Evolutionary conservation across 2,888 invertebrate genomes (phyloP).

Genomic region (Papilio elwesi): DNA sequence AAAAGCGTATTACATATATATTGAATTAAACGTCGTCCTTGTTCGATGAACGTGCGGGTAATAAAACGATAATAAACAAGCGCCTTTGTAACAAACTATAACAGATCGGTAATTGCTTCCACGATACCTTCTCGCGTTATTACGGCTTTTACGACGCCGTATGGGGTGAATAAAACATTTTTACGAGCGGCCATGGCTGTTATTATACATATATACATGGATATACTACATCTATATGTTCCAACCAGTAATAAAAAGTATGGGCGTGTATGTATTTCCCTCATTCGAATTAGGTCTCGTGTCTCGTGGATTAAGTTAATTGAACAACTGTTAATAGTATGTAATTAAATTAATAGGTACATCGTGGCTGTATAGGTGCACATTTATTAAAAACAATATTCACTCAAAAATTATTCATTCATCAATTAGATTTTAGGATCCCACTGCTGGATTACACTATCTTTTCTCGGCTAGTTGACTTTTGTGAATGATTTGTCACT

Average conservation of each 20-base stretch:
- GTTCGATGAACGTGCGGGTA: slow-evolving; percentile 82
- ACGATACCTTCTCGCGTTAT: slow-evolving; percentile 84
- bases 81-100: slow-evolving; percentile 84
- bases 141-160: slow-evolving; percentile 84
- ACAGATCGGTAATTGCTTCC: slow-evolving; percentile 84
- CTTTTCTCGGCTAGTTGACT: too few relatives aligned
- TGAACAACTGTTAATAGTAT: slow-evolving; percentile 7
- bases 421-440: not conserved
- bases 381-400: not conserved
- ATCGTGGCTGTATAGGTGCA: not conserved
- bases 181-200: slow-evolving; percentile 83
- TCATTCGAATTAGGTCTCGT: slow-evolving; percentile 13
- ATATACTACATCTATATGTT: slow-evolving; percentile 49
- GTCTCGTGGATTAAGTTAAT: slow-evolving; percentile 7
- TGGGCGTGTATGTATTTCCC: slow-evolving; percentile 30
- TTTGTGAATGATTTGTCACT: too few relatives aligned
- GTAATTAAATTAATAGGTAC: not conserved
- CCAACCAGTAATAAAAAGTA: slow-evolving; percentile 55
- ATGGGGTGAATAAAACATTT: slow-evolving; percentile 85
- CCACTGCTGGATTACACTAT: too few relatives aligned
- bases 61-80: slow-evolving; percentile 84
- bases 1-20: slow-evolving; percentile 55
- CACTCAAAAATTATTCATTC: not conserved
- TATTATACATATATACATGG: slow-evolving; percentile 71
- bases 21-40: slow-evolving; percentile 79